A percentile compares a stretch with the other conserved stretches of the same genome.
Conservation (phyloP, 1,140 invertebrate genomes). For the Achatina immaculata region DNA sequence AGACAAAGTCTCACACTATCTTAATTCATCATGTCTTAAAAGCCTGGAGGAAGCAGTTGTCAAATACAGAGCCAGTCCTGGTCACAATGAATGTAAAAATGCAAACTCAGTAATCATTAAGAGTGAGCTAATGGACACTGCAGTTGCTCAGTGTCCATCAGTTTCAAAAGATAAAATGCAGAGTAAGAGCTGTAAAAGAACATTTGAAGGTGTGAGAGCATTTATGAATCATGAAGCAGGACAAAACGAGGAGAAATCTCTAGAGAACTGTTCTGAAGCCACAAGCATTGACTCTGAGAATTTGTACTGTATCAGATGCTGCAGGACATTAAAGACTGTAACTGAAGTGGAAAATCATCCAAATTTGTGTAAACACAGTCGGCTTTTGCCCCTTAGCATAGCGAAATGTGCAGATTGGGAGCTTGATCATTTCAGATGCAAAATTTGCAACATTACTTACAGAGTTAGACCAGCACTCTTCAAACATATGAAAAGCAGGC, state of each 20-base stretch:
- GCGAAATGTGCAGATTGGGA: not conserved
- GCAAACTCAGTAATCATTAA: not conserved
- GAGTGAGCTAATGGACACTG: not conserved
- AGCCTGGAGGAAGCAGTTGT: not conserved
- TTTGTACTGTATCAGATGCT: not conserved
- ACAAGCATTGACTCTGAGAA: not conserved
- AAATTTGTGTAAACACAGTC: not conserved
- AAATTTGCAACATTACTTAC: not conserved
- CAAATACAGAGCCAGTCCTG: not conserved
- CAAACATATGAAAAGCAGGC: not conserved
- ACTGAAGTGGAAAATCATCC: not conserved
- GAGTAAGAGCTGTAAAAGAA: not conserved
- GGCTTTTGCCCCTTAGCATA: not conserved
- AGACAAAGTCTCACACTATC: not conserved
- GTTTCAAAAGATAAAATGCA: not conserved
- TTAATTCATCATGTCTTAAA: not conserved
- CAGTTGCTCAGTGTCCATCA: not conserved
- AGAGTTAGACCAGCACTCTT: not conserved
- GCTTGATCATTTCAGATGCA: not conserved
- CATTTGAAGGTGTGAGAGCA: not conserved
- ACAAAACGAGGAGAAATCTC: not conserved
- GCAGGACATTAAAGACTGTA: not conserved
- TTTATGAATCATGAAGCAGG: not conserved
- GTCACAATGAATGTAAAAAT: not conserved
- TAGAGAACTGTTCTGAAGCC: not conserved